phyloP scores from a whole-genome alignment of 2,888 invertebrate genomes.

The Leucoptera coffeella region DNA sequence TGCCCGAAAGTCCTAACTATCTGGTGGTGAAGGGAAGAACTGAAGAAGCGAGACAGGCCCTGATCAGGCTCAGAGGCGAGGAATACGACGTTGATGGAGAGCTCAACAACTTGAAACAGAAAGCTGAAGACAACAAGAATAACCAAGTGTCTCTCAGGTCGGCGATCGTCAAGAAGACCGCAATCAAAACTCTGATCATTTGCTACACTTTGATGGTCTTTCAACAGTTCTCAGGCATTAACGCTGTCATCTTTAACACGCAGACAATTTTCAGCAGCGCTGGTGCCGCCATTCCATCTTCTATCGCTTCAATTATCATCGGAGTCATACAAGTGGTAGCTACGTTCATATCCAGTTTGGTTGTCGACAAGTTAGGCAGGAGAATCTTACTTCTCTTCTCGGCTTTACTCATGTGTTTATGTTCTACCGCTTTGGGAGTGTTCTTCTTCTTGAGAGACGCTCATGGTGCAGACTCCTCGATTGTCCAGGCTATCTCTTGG shows the following conservation, averaged over 20 bases:
- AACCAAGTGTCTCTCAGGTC: constrained; percentile 49
- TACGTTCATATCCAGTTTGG: constrained; percentile 66
- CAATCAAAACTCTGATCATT: constrained; percentile 62
- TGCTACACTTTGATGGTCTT: constrained; percentile 80
- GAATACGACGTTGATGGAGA: constrained; percentile 63
- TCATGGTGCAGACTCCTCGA: constrained; percentile 16
- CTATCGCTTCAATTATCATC: constrained; percentile 68
- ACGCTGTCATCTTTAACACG: constrained; percentile 78
- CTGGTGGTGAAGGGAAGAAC: constrained; percentile 58
- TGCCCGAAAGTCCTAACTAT: constrained; percentile 83
- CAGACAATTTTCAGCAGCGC: constrained; percentile 66
- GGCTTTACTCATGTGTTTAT: constrained; percentile 62
- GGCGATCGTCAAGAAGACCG: constrained; percentile 56
- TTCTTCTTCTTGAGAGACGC: constrained; percentile 55
- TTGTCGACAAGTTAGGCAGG: constrained; percentile 78
- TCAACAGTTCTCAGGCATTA: constrained; percentile 82
- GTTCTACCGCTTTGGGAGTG: constrained; percentile 63
- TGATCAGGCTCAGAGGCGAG: constrained; percentile 68
- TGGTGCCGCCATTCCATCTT: constrained; percentile 49
- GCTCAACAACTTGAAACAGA: constrained; percentile 52
- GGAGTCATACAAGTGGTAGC: constrained; percentile 77
- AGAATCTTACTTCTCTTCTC: constrained; percentile 69
- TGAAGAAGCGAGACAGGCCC: constrained; percentile 61
- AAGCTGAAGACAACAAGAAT: constrained; percentile 42
- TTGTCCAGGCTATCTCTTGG: constrained; percentile 59